These are phyloP conservation scores for Rutilus rutilus DNA, from an alignment of 2,113 vertebrate genomes.

Conservation along the genomic window DNA sequence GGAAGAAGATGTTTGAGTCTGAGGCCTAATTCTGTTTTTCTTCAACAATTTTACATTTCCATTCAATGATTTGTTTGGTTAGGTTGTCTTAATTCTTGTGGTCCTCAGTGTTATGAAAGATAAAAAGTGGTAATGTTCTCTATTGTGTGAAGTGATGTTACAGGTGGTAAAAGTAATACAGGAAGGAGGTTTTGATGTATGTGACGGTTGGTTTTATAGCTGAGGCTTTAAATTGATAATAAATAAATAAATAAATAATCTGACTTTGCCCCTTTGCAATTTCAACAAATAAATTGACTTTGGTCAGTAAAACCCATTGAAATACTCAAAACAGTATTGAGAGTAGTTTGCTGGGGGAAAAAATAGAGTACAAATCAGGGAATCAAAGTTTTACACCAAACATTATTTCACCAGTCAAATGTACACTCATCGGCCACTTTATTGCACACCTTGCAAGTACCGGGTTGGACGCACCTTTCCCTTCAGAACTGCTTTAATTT, in stretches of 20 bases:
- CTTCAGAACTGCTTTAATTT: too few relatives aligned
- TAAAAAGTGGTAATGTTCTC: neutral
- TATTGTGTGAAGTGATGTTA: neutral
- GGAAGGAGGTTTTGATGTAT: neutral
- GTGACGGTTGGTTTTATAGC: neutral
- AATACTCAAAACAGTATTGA: neutral
- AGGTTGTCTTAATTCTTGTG: neutral
- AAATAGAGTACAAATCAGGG: neutral
- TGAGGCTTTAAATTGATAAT: neutral
- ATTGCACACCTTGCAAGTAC: too few relatives aligned
- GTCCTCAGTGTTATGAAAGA: neutral
- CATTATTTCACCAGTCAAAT: neutral
- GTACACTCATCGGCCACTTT: too few relatives aligned
- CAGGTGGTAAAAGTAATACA: neutral
- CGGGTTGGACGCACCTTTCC: too few relatives aligned
- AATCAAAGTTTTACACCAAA: neutral
- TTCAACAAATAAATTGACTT: neutral
- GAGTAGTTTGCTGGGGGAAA: neutral
- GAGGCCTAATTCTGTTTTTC: slow-evolving; percentile 39
- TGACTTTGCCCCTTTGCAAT: neutral
- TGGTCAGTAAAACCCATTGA: neutral
- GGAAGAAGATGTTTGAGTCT: slow-evolving; percentile 53
- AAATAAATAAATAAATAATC: neutral
- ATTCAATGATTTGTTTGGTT: neutral
- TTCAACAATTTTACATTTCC: neutral